Evolutionary conservation across 2,113 vertebrate species (phyloP).

Genomic region (Naja naja): DNA sequence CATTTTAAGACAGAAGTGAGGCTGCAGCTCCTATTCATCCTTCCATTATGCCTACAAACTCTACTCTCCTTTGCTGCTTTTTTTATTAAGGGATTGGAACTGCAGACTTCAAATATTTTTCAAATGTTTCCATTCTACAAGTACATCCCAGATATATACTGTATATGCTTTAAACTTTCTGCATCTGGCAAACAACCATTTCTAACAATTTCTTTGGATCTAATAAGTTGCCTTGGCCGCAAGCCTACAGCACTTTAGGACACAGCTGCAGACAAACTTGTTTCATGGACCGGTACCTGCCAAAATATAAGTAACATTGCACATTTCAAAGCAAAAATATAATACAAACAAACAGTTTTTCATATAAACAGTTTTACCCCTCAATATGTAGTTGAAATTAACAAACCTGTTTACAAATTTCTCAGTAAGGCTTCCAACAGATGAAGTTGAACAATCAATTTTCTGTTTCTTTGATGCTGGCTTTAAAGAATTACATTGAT

Average conservation of each 20-base stretch:
- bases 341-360: not conserved
- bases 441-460: conserved; percentile 67
- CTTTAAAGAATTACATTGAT: conserved; percentile 65
- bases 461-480: conserved; percentile 86
- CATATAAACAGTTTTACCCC: not conserved
- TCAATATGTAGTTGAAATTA: conserved; percentile 24
- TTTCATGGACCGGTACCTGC: not conserved
- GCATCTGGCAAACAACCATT: not conserved
- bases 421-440: conserved; percentile 51
- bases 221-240: not conserved
- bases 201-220: not conserved
- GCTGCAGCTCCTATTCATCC: not conserved
- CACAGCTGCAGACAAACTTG: not conserved
- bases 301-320: not conserved
- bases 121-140: not conserved
- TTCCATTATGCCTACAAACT: not conserved
- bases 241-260: not conserved
- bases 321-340: not conserved
- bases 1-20: not conserved
- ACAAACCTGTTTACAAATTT: conserved; percentile 58
- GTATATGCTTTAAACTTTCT: not conserved
- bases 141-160: not conserved
- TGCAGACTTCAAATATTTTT: not conserved
- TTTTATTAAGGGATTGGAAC: not conserved
- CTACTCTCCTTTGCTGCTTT: not conserved